Percentiles rank a stretch among this genome's conserved stretches.
Conservation (phyloP, 2,797 vertebrate genomes). For the Smutsia temminckii region DNA sequence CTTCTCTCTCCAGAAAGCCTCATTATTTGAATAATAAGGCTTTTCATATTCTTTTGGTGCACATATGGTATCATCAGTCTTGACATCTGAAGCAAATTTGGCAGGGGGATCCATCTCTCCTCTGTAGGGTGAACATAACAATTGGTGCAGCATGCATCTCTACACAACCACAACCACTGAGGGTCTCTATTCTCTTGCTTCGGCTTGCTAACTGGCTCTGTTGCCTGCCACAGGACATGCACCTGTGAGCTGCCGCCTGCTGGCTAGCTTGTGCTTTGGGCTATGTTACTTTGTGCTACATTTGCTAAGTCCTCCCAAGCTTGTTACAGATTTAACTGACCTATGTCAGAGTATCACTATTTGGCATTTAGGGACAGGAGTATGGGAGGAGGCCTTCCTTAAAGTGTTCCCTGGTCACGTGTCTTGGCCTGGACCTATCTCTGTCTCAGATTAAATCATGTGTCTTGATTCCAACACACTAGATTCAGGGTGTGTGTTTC, state of each 20-base stretch:
- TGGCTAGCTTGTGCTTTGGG: neutral
- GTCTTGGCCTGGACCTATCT: neutral
- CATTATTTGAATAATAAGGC: neutral
- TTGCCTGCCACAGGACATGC: neutral
- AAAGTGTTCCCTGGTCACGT: neutral
- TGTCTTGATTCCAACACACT: neutral
- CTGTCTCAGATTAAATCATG: neutral
- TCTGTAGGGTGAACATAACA: neutral
- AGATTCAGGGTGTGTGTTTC: neutral
- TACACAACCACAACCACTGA: neutral
- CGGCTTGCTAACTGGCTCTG: neutral
- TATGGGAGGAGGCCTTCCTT: neutral
- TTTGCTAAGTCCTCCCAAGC: neutral
- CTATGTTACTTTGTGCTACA: neutral
- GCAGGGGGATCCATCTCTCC: neutral
- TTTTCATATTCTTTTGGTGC: neutral
- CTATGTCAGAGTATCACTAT: neutral
- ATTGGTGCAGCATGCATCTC: neutral
- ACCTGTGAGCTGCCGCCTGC: neutral
- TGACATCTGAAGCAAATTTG: neutral
- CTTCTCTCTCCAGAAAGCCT: neutral
- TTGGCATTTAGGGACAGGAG: neutral
- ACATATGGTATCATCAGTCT: neutral
- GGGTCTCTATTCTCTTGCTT: neutral
- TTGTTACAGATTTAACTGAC: neutral